phyloP scores from a whole-genome alignment of 1,140 invertebrate species.

The Anastrepha obliqua region DNA sequence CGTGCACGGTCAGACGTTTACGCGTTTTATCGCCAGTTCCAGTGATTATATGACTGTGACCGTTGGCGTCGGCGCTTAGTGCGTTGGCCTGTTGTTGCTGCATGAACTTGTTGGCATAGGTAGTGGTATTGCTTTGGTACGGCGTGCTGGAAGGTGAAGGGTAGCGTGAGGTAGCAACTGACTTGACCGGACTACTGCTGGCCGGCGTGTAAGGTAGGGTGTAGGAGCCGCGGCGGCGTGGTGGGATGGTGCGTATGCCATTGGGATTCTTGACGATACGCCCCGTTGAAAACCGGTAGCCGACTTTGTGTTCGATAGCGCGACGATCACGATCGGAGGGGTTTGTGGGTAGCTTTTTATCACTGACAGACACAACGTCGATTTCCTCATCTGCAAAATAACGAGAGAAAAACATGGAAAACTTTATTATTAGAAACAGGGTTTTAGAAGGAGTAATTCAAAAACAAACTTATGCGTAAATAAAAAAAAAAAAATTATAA shows the following conservation, averaged over 20 bases:
- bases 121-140: conserved; percentile 63
- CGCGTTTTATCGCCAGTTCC: conserved; percentile 55
- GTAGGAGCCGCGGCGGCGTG: conserved; percentile 58
- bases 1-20: conserved; percentile 55
- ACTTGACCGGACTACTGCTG: conserved; percentile 71
- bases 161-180: conserved; percentile 65
- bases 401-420: background rate
- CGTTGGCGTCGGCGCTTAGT: conserved; percentile 56
- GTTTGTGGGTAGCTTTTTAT: conserved; percentile 79
- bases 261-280: conserved; percentile 60
- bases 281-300: conserved; percentile 64
- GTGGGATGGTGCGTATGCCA: conserved; percentile 60
- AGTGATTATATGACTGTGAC: conserved; percentile 14
- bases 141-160: conserved; percentile 67
- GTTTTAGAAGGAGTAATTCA: background rate
- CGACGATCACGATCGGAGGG: conserved; percentile 80
- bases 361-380: conserved; percentile 83
- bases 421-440: too few species aligned
- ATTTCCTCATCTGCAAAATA: conserved; percentile 85
- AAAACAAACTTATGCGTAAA: background rate
- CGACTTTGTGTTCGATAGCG: conserved; percentile 76
- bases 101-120: conserved; percentile 48
- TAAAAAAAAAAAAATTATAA: background rate
- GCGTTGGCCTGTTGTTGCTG: conserved; percentile 54
- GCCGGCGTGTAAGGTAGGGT: conserved; percentile 69